phyloP scores from a whole-genome alignment of 2,113 vertebrate genomes.

The Phylloscopus trochiloides region DNA sequence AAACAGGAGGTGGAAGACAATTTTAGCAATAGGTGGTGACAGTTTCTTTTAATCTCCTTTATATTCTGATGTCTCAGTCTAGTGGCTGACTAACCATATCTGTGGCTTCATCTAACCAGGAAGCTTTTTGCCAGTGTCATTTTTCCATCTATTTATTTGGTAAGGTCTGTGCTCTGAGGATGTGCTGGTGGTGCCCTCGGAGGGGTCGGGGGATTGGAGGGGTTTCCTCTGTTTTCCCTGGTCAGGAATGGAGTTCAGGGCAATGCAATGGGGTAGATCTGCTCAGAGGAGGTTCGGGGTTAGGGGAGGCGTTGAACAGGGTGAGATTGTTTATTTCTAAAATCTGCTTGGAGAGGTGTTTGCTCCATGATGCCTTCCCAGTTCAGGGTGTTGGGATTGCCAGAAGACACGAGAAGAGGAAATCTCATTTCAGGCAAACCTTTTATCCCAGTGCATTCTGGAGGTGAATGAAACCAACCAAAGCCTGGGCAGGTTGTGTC shows the following conservation, averaged over 20 bases:
- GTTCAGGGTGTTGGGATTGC: background rate
- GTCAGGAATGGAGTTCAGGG: rapidly evolving
- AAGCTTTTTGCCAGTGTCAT: background rate
- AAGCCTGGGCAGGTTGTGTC: background rate
- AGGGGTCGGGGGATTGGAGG: background rate
- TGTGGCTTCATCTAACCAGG: background rate
- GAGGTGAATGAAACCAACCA: background rate
- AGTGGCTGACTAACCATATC: background rate
- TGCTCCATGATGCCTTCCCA: background rate
- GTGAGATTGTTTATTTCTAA: background rate
- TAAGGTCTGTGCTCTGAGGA: background rate
- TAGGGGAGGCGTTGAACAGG: background rate
- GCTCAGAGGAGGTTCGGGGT: background rate
- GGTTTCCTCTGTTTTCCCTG: background rate
- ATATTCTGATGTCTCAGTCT: background rate
- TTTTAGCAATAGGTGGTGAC: slow-evolving; percentile 19
- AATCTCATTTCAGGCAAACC: background rate
- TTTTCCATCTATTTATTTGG: background rate
- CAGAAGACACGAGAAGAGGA: background rate
- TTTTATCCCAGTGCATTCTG: background rate
- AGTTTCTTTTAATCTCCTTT: background rate
- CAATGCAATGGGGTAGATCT: background rate
- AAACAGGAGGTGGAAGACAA: background rate
- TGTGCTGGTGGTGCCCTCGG: background rate
- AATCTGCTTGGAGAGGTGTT: background rate